Base-by-base conservation (phyloP, 92 coral and sea anemone genomes). In the Meandrina meandrites region DNA sequence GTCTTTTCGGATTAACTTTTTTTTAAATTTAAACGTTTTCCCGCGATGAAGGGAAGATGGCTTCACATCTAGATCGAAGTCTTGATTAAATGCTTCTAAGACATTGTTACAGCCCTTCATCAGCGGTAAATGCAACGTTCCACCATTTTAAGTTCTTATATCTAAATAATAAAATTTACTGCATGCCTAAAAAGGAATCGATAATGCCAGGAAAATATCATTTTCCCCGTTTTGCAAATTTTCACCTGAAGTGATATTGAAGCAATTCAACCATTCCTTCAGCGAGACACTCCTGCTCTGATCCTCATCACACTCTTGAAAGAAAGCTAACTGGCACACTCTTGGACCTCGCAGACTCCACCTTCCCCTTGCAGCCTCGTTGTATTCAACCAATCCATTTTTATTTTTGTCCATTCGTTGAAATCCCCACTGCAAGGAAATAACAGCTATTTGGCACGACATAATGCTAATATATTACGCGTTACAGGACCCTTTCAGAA, bases 191-290 rank as follows among this genome's bases (percentile, higher is more conserved):
- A n/a, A 45, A 45, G 4, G 48, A 45, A 45, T 9, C 53, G 53
- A 48, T 48, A 8, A 3, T 48, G 11, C 53, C 53, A 48, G 53
- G 53, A 48, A 48, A 48, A 48, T 4, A 4, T 48, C 53, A 48
- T 4, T 48, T 48, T 48, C 14, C 13, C 11, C 8, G 1, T 7
- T 48, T 9, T 48, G 11, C 9, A 48, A 8, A n/a, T n/a, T n/a
- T n/a, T 13, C n/a, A 54, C 81, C 24, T 30, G 34, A 42, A 51
- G 35, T 18, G 19, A 78, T 78, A 5, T 78, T 51, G 81, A 78
- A 78, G 66, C 81, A 78, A 24, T 78, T 54, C 37, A 78, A 31
- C 81, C 81, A 78, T 78, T 78, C 81, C 54, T 51, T 24, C 28
- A n/a, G 19, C 1, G 81, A 48, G 37, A 78, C 35, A 51, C 62